These are phyloP conservation scores for Drosophila parabipectinata DNA, from an alignment of 1,140 invertebrate species.

Conservation along the genomic window DNA sequence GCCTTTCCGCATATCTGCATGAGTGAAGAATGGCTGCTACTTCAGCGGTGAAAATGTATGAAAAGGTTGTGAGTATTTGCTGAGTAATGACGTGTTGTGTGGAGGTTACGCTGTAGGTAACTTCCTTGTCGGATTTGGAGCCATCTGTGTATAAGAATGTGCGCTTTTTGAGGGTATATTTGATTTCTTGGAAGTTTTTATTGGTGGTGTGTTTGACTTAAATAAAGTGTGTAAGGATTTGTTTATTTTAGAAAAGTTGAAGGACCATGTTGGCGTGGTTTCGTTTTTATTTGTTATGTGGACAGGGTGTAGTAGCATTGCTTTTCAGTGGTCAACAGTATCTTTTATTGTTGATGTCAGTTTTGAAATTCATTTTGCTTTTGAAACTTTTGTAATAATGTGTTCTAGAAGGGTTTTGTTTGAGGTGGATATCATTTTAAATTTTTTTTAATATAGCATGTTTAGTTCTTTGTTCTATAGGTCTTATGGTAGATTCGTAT, in stretches of 20 bases:
- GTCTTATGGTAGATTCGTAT: too few relatives aligned
- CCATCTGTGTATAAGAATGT: constrained; percentile 3
- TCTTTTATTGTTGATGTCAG: constrained; percentile 2
- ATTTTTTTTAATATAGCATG: too few relatives aligned
- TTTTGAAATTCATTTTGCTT: not conserved
- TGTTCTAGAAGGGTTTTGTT: not conserved
- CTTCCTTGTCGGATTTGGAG: constrained; percentile 1
- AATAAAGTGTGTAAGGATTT: not conserved
- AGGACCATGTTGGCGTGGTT: not conserved
- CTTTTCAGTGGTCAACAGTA: constrained; percentile 5
- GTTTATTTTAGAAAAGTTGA: constrained; percentile 3
- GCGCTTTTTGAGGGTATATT: constrained; percentile 1
- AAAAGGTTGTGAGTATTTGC: constrained; percentile 7
- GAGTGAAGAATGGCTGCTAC: constrained; percentile 5
- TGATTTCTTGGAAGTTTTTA: not conserved
- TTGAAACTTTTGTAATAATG: not conserved
- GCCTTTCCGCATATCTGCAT: constrained; percentile 10
- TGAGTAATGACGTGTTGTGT: constrained; percentile 12
- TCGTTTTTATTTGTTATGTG: not conserved
- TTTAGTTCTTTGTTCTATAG: too few relatives aligned
- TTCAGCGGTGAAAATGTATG: constrained; percentile 3
- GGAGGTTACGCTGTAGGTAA: constrained; percentile 12
- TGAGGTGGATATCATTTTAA: too few relatives aligned
- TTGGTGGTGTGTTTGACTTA: not conserved
- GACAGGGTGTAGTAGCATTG: not conserved